These are phyloP conservation scores for Ptychodera flava DNA, from an alignment of 35 echinoderm and acorn worm species.

Conservation along the genomic window DNA sequence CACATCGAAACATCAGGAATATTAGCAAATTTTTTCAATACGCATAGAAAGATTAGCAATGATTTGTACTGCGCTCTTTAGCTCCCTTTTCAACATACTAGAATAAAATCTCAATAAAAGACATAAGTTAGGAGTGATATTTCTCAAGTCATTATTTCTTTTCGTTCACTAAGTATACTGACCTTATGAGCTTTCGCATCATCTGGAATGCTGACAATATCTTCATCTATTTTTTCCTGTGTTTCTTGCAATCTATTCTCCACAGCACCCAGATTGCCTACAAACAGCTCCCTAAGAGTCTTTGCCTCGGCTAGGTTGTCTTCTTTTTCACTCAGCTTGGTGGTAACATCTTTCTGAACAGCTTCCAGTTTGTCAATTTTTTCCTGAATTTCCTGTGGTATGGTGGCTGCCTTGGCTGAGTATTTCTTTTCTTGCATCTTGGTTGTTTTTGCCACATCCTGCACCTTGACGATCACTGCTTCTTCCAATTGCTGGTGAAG, in stretches of 20 bases:
- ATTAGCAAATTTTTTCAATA: too few relatives aligned
- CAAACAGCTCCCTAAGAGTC: slow-evolving; percentile 38
- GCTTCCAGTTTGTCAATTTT: slow-evolving; percentile 42
- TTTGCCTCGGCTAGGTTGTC: slow-evolving; percentile 32
- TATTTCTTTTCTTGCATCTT: slow-evolving; percentile 23
- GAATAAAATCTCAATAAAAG: too few relatives aligned
- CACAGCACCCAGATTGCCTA: slow-evolving; percentile 13
- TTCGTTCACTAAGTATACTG: too few relatives aligned
- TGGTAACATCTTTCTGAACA: slow-evolving; percentile 14
- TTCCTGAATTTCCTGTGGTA: slow-evolving; percentile 11
- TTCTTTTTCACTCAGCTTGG: slow-evolving; percentile 22
- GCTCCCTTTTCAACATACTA: too few relatives aligned
- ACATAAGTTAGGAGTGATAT: too few relatives aligned
- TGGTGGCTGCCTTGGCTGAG: neutral
- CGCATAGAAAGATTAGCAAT: too few relatives aligned
- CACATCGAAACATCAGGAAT: too few relatives aligned
- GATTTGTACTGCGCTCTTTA: too few relatives aligned
- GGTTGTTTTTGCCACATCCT: neutral
- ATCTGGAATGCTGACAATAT: slow-evolving; percentile 45
- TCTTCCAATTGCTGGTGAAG: neutral
- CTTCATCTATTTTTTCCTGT: slow-evolving; percentile 28
- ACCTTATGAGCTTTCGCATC: slow-evolving; percentile 49
- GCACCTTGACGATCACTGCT: neutral
- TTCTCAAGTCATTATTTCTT: too few relatives aligned
- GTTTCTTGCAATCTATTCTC: slow-evolving; percentile 35